Base-by-base conservation (phyloP, 2,888 invertebrate species). In the Microplitis manilae region DNA sequence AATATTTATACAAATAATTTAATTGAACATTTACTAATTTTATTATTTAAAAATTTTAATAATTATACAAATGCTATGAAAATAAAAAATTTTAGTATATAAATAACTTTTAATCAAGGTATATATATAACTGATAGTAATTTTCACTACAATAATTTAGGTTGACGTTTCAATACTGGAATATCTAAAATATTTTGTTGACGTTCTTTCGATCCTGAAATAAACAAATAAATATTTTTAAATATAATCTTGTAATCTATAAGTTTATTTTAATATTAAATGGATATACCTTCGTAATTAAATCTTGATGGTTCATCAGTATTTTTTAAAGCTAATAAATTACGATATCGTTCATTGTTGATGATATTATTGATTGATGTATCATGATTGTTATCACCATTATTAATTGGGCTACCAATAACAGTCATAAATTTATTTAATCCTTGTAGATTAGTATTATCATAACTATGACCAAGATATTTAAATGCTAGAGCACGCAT, bases 121-220 rank as follows among this genome's bases (percentile, higher is more conserved):
- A 20, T 20, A 20, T 20, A 20, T 20, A 20, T 1, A 2, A 20
- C 30, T 4, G 30, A 30, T 30, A 30, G 2, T 30, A 30, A 30
- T 30, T 17, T 78, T 72, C 65, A 13, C 84, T 89, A 92, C 81
- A 94, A 90, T 78, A 94, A 91, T 89, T 94, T 94, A 0, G 94
- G 93, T 87, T 94, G 94, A 83, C 93, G 93, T 86, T 93, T 94
- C 72, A 94, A 90, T 68, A 93, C 92, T 65, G 94, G 93, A 79
- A 94, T 93, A 86, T 94, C 94, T 83, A 94, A 88, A 87, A 94
- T 93, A 87, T 92, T 92, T 59, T 92, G 92, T 62, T 92, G 90
- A 77, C 80, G 83, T 20, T 76, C 72, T 39, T 62, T 62, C n/a
- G 13, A 9, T 71, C n/a, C 77, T 79, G 38, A 30, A 78, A 71